Conservation (phyloP, 2,113 vertebrate species). For the Anhinga anhinga region DNA sequence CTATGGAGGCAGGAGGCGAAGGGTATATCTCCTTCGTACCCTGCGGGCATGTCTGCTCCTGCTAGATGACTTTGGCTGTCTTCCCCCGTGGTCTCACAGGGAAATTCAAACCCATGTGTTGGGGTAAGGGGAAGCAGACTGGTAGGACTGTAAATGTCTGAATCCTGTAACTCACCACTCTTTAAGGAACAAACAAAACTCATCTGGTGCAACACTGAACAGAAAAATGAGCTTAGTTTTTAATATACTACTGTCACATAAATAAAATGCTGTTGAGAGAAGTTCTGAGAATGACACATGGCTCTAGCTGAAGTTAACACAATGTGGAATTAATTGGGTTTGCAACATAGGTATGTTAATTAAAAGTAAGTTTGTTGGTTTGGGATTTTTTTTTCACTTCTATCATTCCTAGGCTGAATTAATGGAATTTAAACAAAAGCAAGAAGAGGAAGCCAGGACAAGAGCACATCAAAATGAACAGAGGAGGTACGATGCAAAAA, state of each 20-base stretch:
- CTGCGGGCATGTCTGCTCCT: not conserved
- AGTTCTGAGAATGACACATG: not conserved
- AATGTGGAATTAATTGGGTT: not conserved
- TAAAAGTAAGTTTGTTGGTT: not conserved
- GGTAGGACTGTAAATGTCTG: not conserved
- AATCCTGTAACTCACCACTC: not conserved
- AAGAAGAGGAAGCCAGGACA: slow-evolving; percentile 66
- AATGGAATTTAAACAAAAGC: slow-evolving; percentile 63
- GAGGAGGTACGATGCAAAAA: slow-evolving; percentile 71
- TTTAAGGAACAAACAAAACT: not conserved
- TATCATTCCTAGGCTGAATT: slow-evolving; percentile 70
- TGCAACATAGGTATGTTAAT: not conserved
- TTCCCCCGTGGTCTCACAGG: not conserved
- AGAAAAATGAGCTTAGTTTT: not conserved
- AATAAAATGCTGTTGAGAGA: not conserved
- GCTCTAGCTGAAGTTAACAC: not conserved
- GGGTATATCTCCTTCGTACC: not conserved
- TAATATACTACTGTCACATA: not conserved
- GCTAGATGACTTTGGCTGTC: not conserved
- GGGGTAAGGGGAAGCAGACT: not conserved
- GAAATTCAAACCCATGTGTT: not conserved
- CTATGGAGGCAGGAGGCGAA: rapidly evolving
- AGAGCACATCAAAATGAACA: slow-evolving; percentile 68
- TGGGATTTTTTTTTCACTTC: not conserved
- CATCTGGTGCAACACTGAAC: not conserved